A percentile compares a stretch with the other conserved stretches of the same genome.
Evolutionary conservation across 1,140 invertebrate species (phyloP).

Genomic region (Macrocentrus cingulum): DNA sequence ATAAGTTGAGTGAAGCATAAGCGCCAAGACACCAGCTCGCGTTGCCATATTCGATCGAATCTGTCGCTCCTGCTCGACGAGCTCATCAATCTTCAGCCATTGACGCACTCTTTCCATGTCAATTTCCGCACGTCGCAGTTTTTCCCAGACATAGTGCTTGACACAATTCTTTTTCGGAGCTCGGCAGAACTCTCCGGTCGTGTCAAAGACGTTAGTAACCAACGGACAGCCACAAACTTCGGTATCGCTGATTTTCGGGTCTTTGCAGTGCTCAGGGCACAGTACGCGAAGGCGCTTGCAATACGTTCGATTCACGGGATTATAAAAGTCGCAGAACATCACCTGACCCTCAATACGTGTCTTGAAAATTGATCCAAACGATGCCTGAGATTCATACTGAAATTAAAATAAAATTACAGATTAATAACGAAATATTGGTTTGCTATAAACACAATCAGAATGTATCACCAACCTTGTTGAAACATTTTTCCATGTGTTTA

Average conservation of each 20-base stretch:
- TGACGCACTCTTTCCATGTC: constrained; percentile 77
- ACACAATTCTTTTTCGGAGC: constrained; percentile 89
- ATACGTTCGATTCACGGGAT: constrained; percentile 86
- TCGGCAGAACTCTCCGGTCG: constrained; percentile 81
- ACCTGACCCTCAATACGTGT: constrained; percentile 91
- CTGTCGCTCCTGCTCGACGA: constrained; percentile 91
- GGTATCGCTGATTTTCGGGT: constrained; percentile 82
- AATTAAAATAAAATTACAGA: constrained; percentile 41
- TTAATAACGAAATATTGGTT: no score
- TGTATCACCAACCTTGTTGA: constrained; percentile 92
- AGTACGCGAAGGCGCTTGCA: constrained; percentile 94
- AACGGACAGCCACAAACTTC: constrained; percentile 92
- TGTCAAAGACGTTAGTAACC: constrained; percentile 78
- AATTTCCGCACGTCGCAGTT: constrained; percentile 85
- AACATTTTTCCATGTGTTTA: constrained; percentile 94
- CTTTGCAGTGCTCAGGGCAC: constrained; percentile 97
- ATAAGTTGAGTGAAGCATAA: constrained; percentile 94
- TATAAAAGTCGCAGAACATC: constrained; percentile 98
- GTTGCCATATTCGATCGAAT: constrained; percentile 85
- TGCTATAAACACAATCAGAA: no score
- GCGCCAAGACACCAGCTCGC: constrained; percentile 84
- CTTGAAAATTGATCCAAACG: constrained; percentile 92
- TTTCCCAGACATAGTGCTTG: constrained; percentile 95
- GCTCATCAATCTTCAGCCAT: constrained; percentile 92
- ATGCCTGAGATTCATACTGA: constrained; percentile 93